A percentile compares a stretch with the other conserved stretches of the same genome.
phyloP scores from a whole-genome alignment of 2,113 vertebrate genomes.

The Nesoenas mayeri region DNA sequence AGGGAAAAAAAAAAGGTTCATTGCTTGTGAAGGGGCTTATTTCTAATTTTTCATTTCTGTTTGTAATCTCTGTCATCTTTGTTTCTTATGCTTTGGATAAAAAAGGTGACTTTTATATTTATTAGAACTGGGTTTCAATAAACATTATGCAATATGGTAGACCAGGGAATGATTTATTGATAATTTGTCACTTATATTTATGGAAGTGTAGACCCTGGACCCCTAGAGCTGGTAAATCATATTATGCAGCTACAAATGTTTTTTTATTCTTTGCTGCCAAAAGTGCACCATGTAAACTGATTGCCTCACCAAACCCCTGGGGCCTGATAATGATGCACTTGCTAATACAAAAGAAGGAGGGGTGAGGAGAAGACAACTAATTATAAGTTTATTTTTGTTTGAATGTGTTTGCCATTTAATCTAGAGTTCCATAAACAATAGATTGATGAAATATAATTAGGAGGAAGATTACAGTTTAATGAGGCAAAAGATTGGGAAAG shows the following conservation, averaged over 20 bases:
- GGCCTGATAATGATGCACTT: slow-evolving; percentile 61
- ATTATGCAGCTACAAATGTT: slow-evolving; percentile 64
- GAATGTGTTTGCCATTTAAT: slow-evolving; percentile 78
- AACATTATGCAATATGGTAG: slow-evolving; percentile 81
- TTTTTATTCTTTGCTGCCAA: slow-evolving; percentile 62
- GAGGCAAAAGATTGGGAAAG: slow-evolving; percentile 75
- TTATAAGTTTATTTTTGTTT: slow-evolving; percentile 74
- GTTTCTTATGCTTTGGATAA: slow-evolving; percentile 79
- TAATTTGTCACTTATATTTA: slow-evolving; percentile 84
- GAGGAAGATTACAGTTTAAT: slow-evolving; percentile 78
- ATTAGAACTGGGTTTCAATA: slow-evolving; percentile 82
- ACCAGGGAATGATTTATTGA: slow-evolving; percentile 80
- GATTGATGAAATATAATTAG: slow-evolving; percentile 84
- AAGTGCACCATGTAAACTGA: slow-evolving; percentile 42
- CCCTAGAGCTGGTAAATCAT: slow-evolving; percentile 79
- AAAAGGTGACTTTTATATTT: slow-evolving; percentile 80
- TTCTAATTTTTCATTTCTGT: slow-evolving; percentile 78
- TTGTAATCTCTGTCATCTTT: slow-evolving; percentile 82
- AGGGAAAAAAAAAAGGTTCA: neutral
- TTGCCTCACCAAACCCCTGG: slow-evolving; percentile 41
- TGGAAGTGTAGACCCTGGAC: slow-evolving; percentile 75
- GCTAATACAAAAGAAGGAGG: slow-evolving; percentile 60
- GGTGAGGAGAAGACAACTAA: slow-evolving; percentile 52
- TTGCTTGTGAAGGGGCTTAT: slow-evolving; percentile 48
- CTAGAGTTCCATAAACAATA: slow-evolving; percentile 80